Base-by-base conservation (phyloP, 2,888 invertebrate genomes). In the Anarsia innoxiella region DNA sequence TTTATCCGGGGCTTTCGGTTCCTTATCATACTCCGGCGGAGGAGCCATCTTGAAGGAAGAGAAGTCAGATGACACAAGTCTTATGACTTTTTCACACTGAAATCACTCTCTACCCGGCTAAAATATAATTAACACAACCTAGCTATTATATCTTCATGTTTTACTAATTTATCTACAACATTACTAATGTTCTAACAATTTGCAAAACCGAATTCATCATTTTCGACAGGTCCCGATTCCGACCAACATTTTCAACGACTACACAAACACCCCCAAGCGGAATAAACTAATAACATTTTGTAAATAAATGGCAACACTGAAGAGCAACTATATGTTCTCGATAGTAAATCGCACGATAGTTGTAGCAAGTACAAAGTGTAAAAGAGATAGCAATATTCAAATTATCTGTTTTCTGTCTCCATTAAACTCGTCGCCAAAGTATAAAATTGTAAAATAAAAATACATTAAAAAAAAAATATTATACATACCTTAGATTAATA, bases 1-100 rank as follows among this genome's bases (percentile, higher is more conserved):
- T 88, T 91, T 91, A 80, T 91, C 90, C 59, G 90, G 90, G 67
- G 90, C 90, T 84, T 91, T 91, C 49, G 90, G 90, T 87, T 90
- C 89, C 85, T 88, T 89, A 84, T 90, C 90, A 85, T 90, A 89
- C 79, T 91, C 90, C 80, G 91, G 91, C 79, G 90, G 89, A 86
- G 91, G 91, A 88, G 91, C 90, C 91, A 91, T 91, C 86, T 89
- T 89, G 86, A 78, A 80, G 80, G 84, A 80, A 83, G 79, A 78
- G 72, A 72, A 85, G 82, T 83, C 85, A 85, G 84, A 85, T 84
- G 84, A 85, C 85, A 84, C 83, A 82, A 79, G 83, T 85, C 80
- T 74, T 80, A 78, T 75, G 84, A 84, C 80, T 82, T 75, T 75
- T 69, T 57, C 67, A 73, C 80, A 72, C 77, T 64, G 49, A 72